Conservation (phyloP, 2,888 invertebrate genomes). For the Erebia epiphron region DNA sequence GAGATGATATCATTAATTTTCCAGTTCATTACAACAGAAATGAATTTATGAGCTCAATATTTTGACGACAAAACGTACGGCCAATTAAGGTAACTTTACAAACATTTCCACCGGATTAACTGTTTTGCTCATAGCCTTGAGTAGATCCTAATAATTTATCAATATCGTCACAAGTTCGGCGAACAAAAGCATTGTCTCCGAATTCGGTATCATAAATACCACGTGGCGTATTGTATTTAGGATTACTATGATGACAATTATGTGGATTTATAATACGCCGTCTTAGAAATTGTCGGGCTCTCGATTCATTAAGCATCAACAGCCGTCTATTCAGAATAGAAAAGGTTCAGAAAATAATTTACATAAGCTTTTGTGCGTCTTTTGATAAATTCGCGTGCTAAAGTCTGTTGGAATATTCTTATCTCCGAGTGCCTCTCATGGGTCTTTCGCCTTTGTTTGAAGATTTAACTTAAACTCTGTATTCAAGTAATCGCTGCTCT, state of each 20-base stretch:
- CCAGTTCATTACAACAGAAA: too few relatives aligned
- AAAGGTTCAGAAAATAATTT: conserved; percentile 74
- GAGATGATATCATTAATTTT: too few relatives aligned
- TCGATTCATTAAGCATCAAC: conserved; percentile 56
- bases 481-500: conserved; percentile 56
- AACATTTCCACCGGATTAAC: not conserved
- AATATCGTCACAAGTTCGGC: conserved; percentile 34
- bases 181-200: conserved; percentile 30
- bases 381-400: conserved; percentile 63
- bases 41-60: too few relatives aligned
- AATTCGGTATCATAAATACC: conserved; percentile 23
- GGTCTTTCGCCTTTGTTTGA: conserved; percentile 61
- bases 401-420: conserved; percentile 54
- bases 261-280: conserved; percentile 57
- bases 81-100: not conserved
- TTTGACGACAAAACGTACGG: too few relatives aligned
- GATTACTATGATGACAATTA: conserved; percentile 47
- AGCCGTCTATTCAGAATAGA: conserved; percentile 59
- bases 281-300: conserved; percentile 49
- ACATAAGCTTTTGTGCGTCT: conserved; percentile 68
- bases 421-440: conserved; percentile 51
- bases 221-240: conserved; percentile 33
- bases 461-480: conserved; percentile 57
- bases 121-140: not conserved
- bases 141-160: conserved; percentile 7